Conservation (phyloP, 2,113 vertebrate genomes). For the Engystomops pustulosus region DNA sequence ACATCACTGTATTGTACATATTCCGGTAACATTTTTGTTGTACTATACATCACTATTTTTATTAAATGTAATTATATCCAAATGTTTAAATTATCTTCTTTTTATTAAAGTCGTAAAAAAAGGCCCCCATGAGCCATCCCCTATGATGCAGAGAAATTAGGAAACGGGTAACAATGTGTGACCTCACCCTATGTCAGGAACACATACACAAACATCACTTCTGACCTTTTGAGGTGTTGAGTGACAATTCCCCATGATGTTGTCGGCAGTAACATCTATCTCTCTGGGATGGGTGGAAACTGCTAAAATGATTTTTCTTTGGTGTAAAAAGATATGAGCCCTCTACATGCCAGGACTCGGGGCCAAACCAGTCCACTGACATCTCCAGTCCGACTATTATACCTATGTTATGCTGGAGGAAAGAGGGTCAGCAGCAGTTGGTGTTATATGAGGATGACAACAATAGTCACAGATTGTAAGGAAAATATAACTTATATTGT, state of each 20-base stretch:
- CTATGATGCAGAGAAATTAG: neutral
- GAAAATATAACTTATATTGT: no score
- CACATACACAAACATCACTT: slow-evolving; percentile 16
- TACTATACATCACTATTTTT: no score
- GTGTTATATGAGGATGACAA: no score
- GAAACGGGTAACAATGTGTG: neutral
- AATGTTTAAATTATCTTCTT: neutral
- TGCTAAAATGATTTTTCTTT: neutral
- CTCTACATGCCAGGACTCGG: neutral
- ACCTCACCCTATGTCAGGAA: slow-evolving; percentile 25
- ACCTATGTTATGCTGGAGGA: slow-evolving; percentile 18
- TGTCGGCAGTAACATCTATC: neutral
- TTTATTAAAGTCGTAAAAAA: neutral
- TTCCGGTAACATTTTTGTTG: no score
- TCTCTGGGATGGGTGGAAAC: slow-evolving; percentile 34
- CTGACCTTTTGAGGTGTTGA: slow-evolving; percentile 44
- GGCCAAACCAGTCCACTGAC: neutral
- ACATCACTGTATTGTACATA: no score
- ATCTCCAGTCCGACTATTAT: neutral
- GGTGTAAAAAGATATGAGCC: slow-evolving; percentile 44
- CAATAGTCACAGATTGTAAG: no score
- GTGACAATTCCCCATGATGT: slow-evolving; percentile 39
- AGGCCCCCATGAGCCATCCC: no score
- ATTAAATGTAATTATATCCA: no score
- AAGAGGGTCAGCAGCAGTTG: no score